phyloP scores from a whole-genome alignment of 2,113 vertebrate species.

The Sinocyclocheilus grahami region DNA sequence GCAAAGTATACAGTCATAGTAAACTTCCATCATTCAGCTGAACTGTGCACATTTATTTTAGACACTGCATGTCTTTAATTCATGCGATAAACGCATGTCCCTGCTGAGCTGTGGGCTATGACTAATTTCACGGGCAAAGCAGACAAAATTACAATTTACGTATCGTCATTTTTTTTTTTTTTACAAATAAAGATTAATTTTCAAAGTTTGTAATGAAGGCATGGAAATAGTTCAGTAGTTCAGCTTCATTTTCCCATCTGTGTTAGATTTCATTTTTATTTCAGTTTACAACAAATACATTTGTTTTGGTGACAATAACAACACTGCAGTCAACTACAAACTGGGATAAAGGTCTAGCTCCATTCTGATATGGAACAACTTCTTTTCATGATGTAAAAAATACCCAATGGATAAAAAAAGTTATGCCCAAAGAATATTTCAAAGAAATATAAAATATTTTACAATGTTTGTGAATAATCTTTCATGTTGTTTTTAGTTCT shows the following conservation, averaged over 20 bases:
- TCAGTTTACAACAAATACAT: not conserved
- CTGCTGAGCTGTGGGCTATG: no score
- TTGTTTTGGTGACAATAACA: not conserved
- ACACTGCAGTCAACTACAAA: not conserved
- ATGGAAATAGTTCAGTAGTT: not conserved
- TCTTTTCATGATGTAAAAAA: not conserved
- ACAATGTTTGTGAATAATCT: not conserved
- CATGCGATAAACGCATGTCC: no score
- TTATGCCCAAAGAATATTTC: not conserved
- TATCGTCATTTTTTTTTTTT: no score
- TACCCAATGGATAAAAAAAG: not conserved
- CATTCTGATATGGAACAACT: not conserved
- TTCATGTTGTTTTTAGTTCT: slow-evolving; percentile 46
- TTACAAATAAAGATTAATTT: no score
- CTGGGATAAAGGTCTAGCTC: not conserved
- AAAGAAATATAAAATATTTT: not conserved
- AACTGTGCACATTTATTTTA: no score
- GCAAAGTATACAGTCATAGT: no score
- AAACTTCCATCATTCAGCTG: no score
- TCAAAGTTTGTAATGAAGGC: not conserved
- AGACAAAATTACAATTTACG: no score
- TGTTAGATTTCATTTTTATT: not conserved
- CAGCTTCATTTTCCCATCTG: not conserved
- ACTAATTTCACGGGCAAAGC: no score
- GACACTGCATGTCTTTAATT: no score